These are phyloP conservation scores for Caenorhabditis sulstoni DNA, from an alignment of 2,888 invertebrate species.

Conservation along the genomic window DNA sequence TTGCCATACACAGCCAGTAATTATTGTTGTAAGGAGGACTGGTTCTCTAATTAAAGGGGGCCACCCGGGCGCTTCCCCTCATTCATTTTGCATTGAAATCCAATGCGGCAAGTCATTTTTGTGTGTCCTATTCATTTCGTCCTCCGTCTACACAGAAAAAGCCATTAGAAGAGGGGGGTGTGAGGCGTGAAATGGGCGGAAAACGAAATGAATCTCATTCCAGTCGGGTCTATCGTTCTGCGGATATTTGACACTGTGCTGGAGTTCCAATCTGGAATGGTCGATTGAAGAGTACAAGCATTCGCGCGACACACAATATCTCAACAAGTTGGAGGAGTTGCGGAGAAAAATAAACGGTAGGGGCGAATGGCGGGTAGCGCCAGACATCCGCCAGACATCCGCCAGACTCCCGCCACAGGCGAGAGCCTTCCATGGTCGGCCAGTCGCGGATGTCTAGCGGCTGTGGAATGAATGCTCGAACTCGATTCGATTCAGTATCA, in stretches of 20 bases:
- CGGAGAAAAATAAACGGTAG: conserved; percentile 71
- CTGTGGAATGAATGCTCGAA: no score
- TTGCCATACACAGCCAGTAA: neutral
- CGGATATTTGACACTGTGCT: conserved; percentile 70
- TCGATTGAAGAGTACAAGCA: conserved; percentile 72
- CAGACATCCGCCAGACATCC: no score
- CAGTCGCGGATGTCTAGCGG: no score
- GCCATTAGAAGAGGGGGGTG: neutral
- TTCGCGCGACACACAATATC: conserved; percentile 69
- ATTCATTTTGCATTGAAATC: conserved; percentile 18
- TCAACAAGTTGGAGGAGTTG: conserved; percentile 70
- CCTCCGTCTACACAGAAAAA: no score
- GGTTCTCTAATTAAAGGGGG: no score
- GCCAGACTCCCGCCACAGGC: no score
- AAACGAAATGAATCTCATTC: conserved; percentile 38
- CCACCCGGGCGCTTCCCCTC: neutral
- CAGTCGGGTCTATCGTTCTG: conserved; percentile 71
- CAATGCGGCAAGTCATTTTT: conserved; percentile 4
- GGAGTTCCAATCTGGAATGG: conserved; percentile 75
- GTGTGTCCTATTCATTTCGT: neutral
- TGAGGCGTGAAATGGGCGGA: conserved; percentile 26
- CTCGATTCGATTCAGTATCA: no score
- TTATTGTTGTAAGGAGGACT: no score
- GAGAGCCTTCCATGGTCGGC: no score
- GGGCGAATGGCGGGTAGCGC: no score